phyloP scores from a whole-genome alignment of 2,113 vertebrate species.

The Chascanopsetta lugubris region DNA sequence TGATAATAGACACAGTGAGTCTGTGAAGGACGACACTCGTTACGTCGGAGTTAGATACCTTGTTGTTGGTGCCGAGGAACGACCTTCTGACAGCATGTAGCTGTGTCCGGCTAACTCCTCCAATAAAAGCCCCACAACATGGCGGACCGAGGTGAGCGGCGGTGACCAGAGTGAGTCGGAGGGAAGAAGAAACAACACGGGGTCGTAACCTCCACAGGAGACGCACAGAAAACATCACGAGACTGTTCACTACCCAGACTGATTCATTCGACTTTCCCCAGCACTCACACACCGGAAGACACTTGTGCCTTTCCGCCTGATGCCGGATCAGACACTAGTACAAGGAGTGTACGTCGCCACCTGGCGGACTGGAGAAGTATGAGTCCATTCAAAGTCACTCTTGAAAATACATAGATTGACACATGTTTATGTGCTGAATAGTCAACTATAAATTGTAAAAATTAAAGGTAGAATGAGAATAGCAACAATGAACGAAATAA shows the following conservation, averaged over 20 bases:
- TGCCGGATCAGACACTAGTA: neutral
- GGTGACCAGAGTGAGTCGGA: neutral
- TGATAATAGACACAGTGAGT: no score
- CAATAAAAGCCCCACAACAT: neutral
- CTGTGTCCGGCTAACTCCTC: neutral
- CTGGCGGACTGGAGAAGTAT: neutral
- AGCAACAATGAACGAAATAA: no score
- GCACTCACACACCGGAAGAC: neutral
- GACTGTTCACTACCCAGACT: no score
- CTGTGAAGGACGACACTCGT: no score
- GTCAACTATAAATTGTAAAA: no score
- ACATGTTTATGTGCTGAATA: no score
- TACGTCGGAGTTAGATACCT: conserved; percentile 1
- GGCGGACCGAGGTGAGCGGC: neutral
- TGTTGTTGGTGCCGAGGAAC: neutral
- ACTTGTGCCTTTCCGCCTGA: neutral
- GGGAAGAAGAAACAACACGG: neutral
- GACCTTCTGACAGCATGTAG: conserved; percentile 1
- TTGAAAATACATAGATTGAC: no score
- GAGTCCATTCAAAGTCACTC: no score
- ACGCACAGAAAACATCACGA: neutral
- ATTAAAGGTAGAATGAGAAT: no score
- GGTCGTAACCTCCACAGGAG: neutral
- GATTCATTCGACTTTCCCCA: neutral
- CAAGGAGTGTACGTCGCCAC: neutral